These are phyloP conservation scores for Monopterus albus DNA, from an alignment of 2,113 vertebrate genomes.

Conservation along the genomic window DNA sequence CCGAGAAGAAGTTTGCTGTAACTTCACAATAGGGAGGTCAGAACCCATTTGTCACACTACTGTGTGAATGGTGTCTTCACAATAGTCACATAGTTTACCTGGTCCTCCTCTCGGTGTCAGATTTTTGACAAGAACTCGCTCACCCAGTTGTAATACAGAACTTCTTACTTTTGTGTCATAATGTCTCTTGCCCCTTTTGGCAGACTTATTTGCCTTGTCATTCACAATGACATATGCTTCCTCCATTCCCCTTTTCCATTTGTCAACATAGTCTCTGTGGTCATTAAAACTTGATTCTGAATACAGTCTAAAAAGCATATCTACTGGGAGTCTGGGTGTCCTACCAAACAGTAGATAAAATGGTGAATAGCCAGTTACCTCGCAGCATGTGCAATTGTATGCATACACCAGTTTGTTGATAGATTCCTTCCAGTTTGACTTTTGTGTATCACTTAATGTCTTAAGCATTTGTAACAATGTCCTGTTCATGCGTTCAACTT, in stretches of 20 bases:
- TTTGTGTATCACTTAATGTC: constrained; percentile 6
- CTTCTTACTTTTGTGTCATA: no score
- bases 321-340: constrained; percentile 1
- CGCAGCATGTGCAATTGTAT: no score
- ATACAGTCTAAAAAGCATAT: not conserved
- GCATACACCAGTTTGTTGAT: no score
- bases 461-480: no score
- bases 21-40: no score
- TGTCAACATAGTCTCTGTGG: not conserved
- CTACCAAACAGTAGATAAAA: not conserved
- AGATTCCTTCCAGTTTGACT: constrained; percentile 8
- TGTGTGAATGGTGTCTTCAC: constrained; percentile 5
- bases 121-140: not conserved
- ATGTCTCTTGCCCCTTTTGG: not conserved
- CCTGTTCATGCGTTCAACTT: constrained; percentile 1
- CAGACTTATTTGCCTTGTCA: not conserved
- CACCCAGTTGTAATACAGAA: constrained; percentile 1
- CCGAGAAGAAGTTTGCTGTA: no score
- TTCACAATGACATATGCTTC: not conserved
- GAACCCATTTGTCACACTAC: not conserved
- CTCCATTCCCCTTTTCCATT: constrained; percentile 2
- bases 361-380: not conserved
- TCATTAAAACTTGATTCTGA: not conserved
- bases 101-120: not conserved
- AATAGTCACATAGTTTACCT: not conserved